Evolutionary conservation across 1,140 invertebrate genomes (phyloP), one percentile per base, ranked within the genome.

Genomic region (Nautilus pompilius): DNA sequence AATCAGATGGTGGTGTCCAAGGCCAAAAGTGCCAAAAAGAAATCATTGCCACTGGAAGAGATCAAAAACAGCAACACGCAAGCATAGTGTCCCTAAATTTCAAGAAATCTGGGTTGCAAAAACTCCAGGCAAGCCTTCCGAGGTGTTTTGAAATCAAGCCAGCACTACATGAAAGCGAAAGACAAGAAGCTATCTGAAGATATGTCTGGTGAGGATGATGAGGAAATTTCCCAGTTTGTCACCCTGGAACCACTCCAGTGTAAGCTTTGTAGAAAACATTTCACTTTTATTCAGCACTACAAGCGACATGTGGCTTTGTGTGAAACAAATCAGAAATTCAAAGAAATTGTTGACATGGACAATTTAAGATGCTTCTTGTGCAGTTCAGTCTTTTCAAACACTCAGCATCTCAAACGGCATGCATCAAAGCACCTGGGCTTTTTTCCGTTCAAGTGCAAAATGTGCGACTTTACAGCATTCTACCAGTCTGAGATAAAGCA

Each of bases 101-200:
- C n/a, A n/a, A n/a, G n/a, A n/a, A n/a, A n/a, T 53, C 24, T 53
- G 49, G 49, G 49, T 53, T 0, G 26, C 49, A 53, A 53, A 53
- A 29, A 53, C 49, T 15, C 49, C 49, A 3, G 49, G 49, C 5
- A 53, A 53, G 26, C 49, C 49, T 15, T 53, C 49, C 5, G 49
- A 53, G 29, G 26, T 22, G 26, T 17, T 53, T 26, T 28, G 29
- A 28, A 28, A 22, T 24, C 26, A 22, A 8, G 49, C 29, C 20
- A 53, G 24, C 26, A 53, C 26, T 24, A 28, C 29, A 24, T 22
- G 29, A 26, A 53, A 53, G 26, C 24, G 49, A 6, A 20, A 17
- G 24, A 26, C 22, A 17, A 22, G 24, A 20, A 53, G 49, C 49
- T 28, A 53, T 28, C 26, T 53, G n/a, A 28, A 28, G 6, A 53